These are phyloP conservation scores for Ophioninae sp. DNA, from an alignment of 2,888 invertebrate species.

Conservation along the genomic window DNA sequence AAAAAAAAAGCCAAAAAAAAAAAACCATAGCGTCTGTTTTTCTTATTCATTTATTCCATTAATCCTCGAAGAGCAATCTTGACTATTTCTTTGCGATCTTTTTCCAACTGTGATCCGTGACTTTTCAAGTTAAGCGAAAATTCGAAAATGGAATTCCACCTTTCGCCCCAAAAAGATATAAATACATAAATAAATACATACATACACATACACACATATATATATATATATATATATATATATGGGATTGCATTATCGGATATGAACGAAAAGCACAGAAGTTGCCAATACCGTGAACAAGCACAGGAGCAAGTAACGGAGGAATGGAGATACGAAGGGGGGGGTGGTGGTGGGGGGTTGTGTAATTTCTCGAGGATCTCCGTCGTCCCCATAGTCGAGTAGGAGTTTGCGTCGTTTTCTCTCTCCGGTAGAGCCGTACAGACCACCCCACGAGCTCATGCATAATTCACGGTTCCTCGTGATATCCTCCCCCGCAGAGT, in stretches of 20 bases:
- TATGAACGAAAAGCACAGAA: slow-evolving; percentile 19
- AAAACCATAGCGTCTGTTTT: no score
- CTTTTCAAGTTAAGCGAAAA: no score
- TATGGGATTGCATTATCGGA: slow-evolving; percentile 18
- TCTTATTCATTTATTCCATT: no score
- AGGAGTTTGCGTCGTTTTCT: not conserved
- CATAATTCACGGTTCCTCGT: slow-evolving; percentile 62
- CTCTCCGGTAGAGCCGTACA: slow-evolving; percentile 41
- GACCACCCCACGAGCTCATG: slow-evolving; percentile 59
- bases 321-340: slow-evolving; percentile 5
- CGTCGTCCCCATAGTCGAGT: not conserved
- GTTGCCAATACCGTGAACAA: slow-evolving; percentile 20
- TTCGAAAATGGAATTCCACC: no score
- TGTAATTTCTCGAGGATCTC: not conserved
- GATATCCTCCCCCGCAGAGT: slow-evolving; percentile 44
- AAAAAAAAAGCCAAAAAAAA: no score
- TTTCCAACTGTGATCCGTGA: no score
- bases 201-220: not conserved
- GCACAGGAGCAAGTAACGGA: slow-evolving; percentile 21
- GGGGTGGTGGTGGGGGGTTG: not conserved
- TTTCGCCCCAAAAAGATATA: no score
- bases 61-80: no score
- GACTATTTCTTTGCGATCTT: no score
- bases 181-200: not conserved
- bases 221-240: not conserved